Evolutionary conservation across 2,113 vertebrate species (phyloP).

Genomic region (Ageneiosus marmoratus): DNA sequence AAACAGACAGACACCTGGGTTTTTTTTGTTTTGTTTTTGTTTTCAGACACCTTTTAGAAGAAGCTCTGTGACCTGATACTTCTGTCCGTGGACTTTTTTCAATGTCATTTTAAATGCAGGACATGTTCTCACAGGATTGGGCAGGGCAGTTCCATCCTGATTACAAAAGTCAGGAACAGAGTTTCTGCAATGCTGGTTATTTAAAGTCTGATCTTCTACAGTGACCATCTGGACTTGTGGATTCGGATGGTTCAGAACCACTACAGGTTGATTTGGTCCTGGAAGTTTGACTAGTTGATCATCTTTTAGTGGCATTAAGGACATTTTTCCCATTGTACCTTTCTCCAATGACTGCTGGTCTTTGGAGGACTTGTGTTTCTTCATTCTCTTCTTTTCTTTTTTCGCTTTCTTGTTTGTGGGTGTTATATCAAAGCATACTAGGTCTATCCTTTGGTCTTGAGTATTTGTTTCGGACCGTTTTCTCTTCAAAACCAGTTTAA

Average conservation of each 20-base stretch:
- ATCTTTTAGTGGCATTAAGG: constrained; percentile 76
- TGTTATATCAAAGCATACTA: neutral
- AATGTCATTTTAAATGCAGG: constrained; percentile 90
- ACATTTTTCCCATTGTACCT: constrained; percentile 47
- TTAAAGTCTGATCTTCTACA: constrained; percentile 17
- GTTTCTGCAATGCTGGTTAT: constrained; percentile 4
- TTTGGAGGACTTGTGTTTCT: constrained; percentile 55
- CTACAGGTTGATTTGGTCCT: constrained; percentile 88
- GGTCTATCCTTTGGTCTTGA: neutral
- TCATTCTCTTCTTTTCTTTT: constrained; percentile 54
- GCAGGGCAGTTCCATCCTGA: neutral
- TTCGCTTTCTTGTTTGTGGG: constrained; percentile 31
- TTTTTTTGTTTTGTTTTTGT: no score
- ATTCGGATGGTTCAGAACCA: constrained; percentile 90
- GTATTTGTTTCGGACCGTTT: constrained; percentile 50
- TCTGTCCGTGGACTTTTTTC: constrained; percentile 86
- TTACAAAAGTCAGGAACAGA: neutral
- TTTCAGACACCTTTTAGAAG: constrained; percentile 47
- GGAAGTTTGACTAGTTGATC: constrained; percentile 86
- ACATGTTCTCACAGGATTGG: constrained; percentile 69
- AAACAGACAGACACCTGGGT: no score
- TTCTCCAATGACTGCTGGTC: constrained; percentile 12
- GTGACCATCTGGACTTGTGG: constrained; percentile 51
- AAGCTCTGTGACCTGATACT: constrained; percentile 80
- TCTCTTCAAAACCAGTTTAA: constrained; percentile 70